Evolutionary conservation across 2,888 invertebrate genomes (phyloP).

Genomic region (Euzophera pinguis): DNA sequence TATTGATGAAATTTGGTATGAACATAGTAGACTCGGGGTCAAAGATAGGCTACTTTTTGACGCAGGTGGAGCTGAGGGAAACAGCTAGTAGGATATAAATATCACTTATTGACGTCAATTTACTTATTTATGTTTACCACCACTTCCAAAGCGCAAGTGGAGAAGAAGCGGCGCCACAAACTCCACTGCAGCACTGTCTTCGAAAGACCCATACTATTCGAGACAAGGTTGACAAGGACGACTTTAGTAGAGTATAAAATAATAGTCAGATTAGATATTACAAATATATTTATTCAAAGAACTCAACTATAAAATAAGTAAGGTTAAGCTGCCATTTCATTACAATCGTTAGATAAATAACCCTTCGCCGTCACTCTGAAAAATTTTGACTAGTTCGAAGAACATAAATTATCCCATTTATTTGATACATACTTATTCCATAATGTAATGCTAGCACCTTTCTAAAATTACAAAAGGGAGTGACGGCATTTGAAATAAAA

Average conservation of each 20-base stretch:
- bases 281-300: conserved; percentile 77
- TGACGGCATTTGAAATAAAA: conserved; percentile 25
- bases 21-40: too few species aligned
- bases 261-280: conserved; percentile 58
- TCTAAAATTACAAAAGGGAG: conserved; percentile 34
- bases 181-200: too few species aligned
- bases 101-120: too few species aligned
- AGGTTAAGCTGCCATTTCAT: conserved; percentile 52
- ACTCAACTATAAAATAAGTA: conserved; percentile 66
- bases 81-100: too few species aligned
- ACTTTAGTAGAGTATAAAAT: conserved; percentile 25
- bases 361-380: conserved; percentile 49
- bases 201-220: too few species aligned
- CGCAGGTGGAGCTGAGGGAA: too few species aligned
- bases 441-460: conserved; percentile 55
- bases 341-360: conserved; percentile 41
- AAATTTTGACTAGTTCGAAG: conserved; percentile 73
- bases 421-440: conserved; percentile 24
- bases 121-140: too few species aligned
- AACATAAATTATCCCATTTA: conserved; percentile 33
- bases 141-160: too few species aligned
- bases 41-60: too few species aligned
- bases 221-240: not conserved
- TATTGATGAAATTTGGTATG: too few species aligned
- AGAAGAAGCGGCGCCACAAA: too few species aligned